Base-by-base conservation (phyloP, 2,113 vertebrate genomes). In the Semicossyphus pulcher region DNA sequence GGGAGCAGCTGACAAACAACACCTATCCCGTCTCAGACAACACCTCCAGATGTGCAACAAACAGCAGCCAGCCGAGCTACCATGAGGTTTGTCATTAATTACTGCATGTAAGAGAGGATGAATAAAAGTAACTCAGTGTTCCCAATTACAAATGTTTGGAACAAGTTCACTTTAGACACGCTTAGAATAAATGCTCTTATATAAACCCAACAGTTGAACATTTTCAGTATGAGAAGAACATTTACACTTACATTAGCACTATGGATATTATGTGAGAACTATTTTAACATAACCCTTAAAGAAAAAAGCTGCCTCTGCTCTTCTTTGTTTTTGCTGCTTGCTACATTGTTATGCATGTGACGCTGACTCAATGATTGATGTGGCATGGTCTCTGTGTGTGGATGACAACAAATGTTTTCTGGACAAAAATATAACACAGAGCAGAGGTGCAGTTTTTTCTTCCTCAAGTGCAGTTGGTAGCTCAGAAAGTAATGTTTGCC, bases 1-100 rank as follows among this genome's bases (percentile, higher is more conserved):
- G 97, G 97, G 75, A 93, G 62, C 87, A 95, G 10, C 87, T 93
- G 23, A 94, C 92, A 47, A 97, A 98, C 89, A 93, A 93, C 37
- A 92, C 91, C 1, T 95, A 95, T 65, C 56, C 90, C 0, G 62
- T 60, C 16, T 66, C 81, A 0, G 88, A 78, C 87, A 95, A 93
- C 56, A 41, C 39, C 48, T 95, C 94, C n/a, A 53, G 77, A 44
- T 99, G 98, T 59, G 47, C 10, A 3, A 5, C 31, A 8, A 88
- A 73, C 78, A 62, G 69, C 85, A 92, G 90, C 83, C 77, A 89
- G 0, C 84, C 90, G 10, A 72, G 20, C 44, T 63, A 76, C 7
- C 61, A 88, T 28, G 61, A 93, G 78, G 94, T 92, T 1, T 76
- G 90, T 69, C 26, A 11, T 2, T 11, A 31, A 47, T 18, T 8